These are phyloP conservation scores for Chalcis sispes DNA, from an alignment of 2,888 invertebrate genomes.

Conservation along the genomic window DNA sequence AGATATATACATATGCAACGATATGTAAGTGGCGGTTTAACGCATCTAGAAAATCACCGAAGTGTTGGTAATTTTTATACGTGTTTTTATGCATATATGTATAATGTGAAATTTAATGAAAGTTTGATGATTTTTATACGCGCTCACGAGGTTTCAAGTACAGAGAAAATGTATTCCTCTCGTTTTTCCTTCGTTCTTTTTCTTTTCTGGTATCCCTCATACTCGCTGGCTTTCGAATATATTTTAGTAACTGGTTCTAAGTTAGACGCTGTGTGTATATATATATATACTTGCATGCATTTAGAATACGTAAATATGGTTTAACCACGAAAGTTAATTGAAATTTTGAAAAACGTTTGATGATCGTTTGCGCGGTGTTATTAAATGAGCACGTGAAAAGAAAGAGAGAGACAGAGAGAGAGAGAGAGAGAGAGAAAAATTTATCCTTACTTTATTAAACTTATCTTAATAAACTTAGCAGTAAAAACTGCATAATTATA, in stretches of 20 bases:
- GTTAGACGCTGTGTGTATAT: constrained; percentile 9
- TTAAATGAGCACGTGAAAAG: neutral
- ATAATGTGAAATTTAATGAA: constrained; percentile 36
- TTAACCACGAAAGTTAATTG: constrained; percentile 47
- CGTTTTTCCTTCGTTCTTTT: constrained; percentile 8
- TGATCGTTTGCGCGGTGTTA: constrained; percentile 19
- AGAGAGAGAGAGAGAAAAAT: constrained; percentile 14
- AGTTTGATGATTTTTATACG: constrained; percentile 26
- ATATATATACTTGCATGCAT: neutral
- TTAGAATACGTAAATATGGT: neutral
- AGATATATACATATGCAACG: neutral
- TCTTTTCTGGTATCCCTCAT: neutral
- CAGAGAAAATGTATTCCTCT: constrained; percentile 19
- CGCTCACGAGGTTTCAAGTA: neutral
- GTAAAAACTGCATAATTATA: constrained; percentile 42
- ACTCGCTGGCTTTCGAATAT: constrained; percentile 11
- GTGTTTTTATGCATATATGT: neutral
- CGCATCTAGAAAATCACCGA: constrained; percentile 1
- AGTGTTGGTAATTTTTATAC: neutral
- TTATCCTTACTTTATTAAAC: constrained; percentile 21
- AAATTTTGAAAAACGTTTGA: constrained; percentile 47
- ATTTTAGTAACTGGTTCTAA: constrained; percentile 35
- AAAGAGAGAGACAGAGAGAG: no score
- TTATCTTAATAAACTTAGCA: constrained; percentile 42
- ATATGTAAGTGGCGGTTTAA: constrained; percentile 7